Evolutionary conservation across 2,888 invertebrate species (phyloP).

Genomic region (Brachyptera putata): DNA sequence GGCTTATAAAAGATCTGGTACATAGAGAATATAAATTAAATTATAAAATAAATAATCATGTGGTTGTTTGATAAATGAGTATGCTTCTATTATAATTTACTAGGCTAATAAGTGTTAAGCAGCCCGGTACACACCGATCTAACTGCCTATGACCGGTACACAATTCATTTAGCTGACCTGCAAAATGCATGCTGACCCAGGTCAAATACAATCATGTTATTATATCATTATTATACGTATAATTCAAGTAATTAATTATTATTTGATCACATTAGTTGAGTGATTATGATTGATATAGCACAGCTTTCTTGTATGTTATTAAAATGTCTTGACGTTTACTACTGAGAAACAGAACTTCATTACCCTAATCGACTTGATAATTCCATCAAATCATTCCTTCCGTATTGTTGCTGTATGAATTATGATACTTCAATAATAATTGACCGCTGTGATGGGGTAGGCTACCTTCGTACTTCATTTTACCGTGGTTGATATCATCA

Average conservation of each 20-base stretch:
- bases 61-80: no score
- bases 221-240: slow-evolving; percentile 2
- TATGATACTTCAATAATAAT: background rate
- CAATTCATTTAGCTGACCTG: no score
- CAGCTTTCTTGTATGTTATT: slow-evolving; percentile 8
- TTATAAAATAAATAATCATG: no score
- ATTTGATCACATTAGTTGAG: no score
- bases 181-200: no score
- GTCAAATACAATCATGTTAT: background rate
- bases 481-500: background rate
- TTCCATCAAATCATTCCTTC: background rate
- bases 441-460: background rate
- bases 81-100: no score
- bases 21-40: no score
- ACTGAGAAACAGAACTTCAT: background rate
- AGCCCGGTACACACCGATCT: no score
- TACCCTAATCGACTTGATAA: background rate
- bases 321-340: slow-evolving; percentile 4
- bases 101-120: no score
- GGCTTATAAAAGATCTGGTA: no score
- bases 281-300: background rate
- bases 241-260: background rate
- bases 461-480: background rate
- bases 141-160: no score
- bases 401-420: background rate